Base-by-base conservation (phyloP, 92 coral and sea anemone species). In the Palythoa grandiflora region DNA sequence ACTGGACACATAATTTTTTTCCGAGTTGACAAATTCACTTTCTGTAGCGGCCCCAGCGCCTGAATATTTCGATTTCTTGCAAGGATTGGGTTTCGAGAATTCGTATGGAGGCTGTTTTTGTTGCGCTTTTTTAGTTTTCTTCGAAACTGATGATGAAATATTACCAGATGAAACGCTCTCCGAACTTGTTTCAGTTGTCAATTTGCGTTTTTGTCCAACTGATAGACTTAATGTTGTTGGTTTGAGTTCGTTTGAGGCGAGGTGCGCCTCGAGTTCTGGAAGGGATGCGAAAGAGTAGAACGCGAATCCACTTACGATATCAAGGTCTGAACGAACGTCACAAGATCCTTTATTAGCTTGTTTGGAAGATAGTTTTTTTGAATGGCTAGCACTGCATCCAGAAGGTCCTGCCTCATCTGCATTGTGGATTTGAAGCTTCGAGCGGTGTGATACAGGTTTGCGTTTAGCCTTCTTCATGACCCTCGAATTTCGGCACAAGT, bases 281-380 rank as follows among this genome's bases (percentile, higher is more conserved):
- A 88, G 85, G 20, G 91, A 91, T 36, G 93, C 87, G 87, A 94
- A 94, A 12, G 98, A 93, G 48, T 93, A 71, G 59, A 94, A 94
- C 36, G 96, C 98, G 89, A 94, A 94, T 9, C 98, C 98, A 85
- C 98, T 83, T 10, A 94, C 92, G 9, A 94, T 84, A 73, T 94
- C 98, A 84, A 94, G 68, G 76, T 94, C 98, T 19, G 98, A 94
- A 71, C 86, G 88, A 17, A 75, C 20, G 83, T 63, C 47, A 20
- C 50, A 65, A 48, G 70, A 76, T n/a, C 87, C 51, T 71, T 81
- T 91, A 13, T 92, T 75, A 35, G 74, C 77, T 55, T 60, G 48
- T 54, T 88, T 71, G 54, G 92, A 88, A 39, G 88, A 79, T 59
- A 79, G 91, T 17, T 78, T 91, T 55, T 91, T 73, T 40, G 91